Conservation (phyloP, 2,888 invertebrate species). For the Phaonia tiefii region DNA sequence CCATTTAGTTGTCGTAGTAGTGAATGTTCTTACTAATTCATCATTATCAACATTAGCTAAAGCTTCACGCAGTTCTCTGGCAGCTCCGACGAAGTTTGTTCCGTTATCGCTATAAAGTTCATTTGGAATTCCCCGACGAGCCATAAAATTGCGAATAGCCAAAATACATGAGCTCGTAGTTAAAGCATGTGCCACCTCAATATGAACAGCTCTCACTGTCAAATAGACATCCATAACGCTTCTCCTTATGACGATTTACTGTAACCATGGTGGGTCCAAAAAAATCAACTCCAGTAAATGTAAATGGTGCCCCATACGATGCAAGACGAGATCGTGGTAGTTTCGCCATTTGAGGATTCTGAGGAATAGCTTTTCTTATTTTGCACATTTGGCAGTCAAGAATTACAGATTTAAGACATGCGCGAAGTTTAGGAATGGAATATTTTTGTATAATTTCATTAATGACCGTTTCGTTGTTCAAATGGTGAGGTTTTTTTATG, state of each 20-base stretch:
- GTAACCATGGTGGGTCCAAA: slow-evolving; percentile 48
- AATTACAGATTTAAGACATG: slow-evolving; percentile 10
- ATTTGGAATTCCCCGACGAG: slow-evolving; percentile 27
- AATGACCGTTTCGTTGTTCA: slow-evolving; percentile 44
- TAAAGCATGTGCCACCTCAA: slow-evolving; percentile 63
- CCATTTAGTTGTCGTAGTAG: slow-evolving; percentile 33
- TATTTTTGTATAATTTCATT: too few relatives aligned
- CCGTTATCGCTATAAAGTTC: slow-evolving; percentile 45
- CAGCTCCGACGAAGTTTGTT: slow-evolving; percentile 50
- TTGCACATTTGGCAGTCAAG: too few relatives aligned
- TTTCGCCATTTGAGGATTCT: too few relatives aligned
- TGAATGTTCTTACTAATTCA: slow-evolving; percentile 24
- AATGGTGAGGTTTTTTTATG: too few relatives aligned
- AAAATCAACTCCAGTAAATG: too few relatives aligned
- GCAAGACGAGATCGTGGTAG: too few relatives aligned
- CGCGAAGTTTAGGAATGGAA: slow-evolving; percentile 25
- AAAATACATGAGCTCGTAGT: slow-evolving; percentile 41
- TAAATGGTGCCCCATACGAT: too few relatives aligned
- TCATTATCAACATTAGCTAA: slow-evolving; percentile 12
- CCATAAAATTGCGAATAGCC: slow-evolving; percentile 41
- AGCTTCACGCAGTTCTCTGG: slow-evolving; percentile 44
- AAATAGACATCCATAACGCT: slow-evolving; percentile 50
- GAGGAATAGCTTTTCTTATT: slow-evolving; percentile 30
- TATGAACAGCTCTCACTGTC: slow-evolving; percentile 56
- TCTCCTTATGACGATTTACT: too few relatives aligned